Base-by-base conservation (phyloP, 1,140 invertebrate species). In the Popillia japonica region DNA sequence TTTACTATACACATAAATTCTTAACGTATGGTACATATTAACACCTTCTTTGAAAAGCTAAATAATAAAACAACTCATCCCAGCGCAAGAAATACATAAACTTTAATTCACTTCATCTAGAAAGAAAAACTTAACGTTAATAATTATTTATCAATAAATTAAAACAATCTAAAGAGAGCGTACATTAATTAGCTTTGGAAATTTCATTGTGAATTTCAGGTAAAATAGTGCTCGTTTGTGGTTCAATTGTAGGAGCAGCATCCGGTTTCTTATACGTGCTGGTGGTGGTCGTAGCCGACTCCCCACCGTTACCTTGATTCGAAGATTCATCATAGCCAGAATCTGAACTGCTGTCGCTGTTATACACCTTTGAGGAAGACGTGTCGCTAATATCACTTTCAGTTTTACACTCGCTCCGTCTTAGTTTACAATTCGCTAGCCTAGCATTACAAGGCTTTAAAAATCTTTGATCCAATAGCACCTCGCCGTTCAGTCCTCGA, bases 281-380 rank as follows among this genome's bases (percentile, higher is more conserved):
- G 6, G 48, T 55, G 78, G 59, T 64, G 40, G 77, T 42, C 79
- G 27, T 80, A 41, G 75, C 72, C 76, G 48, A 40, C 22, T 83
- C 79, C 55, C 48, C 79, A 61, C 72, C 82, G 14, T 27, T 76
- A 42, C 88, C 87, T 77, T 87, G 90, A 84, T 91, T 92, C 27
- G 90, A 90, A 72, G 89, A 90, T 78, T 91, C 91, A 80, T 92
- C 91, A 81, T 91, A 92, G 11, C 90, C 90, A 11, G 90, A 91
- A 84, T 91, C 91, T 6, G 90, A 91, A 42, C 90, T 91, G 48
- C 88, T 90, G 79, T 91, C 90, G 81, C 90, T 91, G 84, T 88
- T 88, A 4, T 85, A 86, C 75, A 89, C 88, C 11, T 85, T 83
- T 20, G 84, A 81, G 55, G 85, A 83, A 78, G 86, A 87, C 6